These are phyloP conservation scores for Mimachlamys varia DNA, from an alignment of 2,888 invertebrate species.

Conservation along the genomic window DNA sequence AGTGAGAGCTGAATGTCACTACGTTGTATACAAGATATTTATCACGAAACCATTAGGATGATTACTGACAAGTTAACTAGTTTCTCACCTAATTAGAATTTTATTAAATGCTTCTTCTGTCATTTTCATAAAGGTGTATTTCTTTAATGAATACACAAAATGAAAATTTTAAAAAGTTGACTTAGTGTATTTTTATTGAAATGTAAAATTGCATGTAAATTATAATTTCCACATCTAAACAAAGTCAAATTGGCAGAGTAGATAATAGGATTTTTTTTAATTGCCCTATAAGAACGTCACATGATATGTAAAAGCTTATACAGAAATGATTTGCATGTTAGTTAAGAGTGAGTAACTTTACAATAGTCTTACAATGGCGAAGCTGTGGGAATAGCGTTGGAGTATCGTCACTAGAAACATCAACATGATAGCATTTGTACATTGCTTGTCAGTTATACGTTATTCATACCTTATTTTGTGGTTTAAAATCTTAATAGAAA, in stretches of 20 bases:
- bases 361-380: background rate
- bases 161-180: no score
- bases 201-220: background rate
- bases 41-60: background rate
- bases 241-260: background rate
- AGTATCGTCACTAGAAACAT: background rate
- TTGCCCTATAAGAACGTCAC: background rate
- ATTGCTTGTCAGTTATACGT: background rate
- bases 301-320: background rate
- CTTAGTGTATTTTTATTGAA: background rate
- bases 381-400: background rate
- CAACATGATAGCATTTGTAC: background rate
- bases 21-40: background rate
- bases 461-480: background rate
- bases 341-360: background rate
- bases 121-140: background rate
- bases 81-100: background rate
- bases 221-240: background rate
- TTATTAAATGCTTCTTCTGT: background rate
- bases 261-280: background rate
- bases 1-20: background rate
- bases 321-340: constrained; percentile 2
- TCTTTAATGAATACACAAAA: no score
- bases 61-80: background rate
- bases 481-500: background rate